A percentile compares a stretch with the other conserved stretches of the same genome.
These are phyloP conservation scores for Sitta europaea DNA, from an alignment of 2,113 vertebrate species.

Conservation along the genomic window DNA sequence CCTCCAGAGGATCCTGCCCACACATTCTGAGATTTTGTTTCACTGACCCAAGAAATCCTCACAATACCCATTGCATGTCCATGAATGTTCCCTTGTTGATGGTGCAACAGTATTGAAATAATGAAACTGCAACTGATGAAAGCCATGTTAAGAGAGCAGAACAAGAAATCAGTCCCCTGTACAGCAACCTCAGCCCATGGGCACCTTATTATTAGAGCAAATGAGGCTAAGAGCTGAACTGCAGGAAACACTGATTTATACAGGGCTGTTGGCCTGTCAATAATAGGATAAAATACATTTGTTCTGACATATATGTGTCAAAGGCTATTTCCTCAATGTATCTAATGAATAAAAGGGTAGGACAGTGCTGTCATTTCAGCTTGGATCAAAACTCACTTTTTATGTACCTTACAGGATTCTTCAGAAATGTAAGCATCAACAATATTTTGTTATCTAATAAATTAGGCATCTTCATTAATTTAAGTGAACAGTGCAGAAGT, in stretches of 20 bases:
- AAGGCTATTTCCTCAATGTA: slow-evolving; percentile 33
- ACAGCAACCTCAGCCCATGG: not conserved
- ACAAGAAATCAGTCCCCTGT: not conserved
- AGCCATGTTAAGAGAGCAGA: not conserved
- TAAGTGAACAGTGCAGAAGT: not conserved
- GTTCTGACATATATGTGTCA: slow-evolving; percentile 20
- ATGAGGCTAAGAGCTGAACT: not conserved
- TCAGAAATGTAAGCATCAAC: not conserved
- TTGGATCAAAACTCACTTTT: slow-evolving; percentile 31
- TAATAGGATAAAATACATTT: slow-evolving; percentile 23
- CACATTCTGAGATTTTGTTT: not conserved
- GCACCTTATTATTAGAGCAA: not conserved
- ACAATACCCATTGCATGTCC: not conserved
- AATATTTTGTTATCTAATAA: not conserved
- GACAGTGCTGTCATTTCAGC: slow-evolving; percentile 43
- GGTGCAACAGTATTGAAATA: not conserved
- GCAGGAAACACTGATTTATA: not conserved
- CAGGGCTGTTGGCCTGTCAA: not conserved
- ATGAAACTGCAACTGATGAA: not conserved
- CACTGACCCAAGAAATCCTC: not conserved
- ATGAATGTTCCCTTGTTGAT: not conserved
- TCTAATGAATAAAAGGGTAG: slow-evolving; percentile 43
- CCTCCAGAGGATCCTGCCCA: not conserved
- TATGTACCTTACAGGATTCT: not conserved
- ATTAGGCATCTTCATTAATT: not conserved